Conservation (phyloP, 2,888 invertebrate genomes). For the Sphaerophoria taeniata region DNA sequence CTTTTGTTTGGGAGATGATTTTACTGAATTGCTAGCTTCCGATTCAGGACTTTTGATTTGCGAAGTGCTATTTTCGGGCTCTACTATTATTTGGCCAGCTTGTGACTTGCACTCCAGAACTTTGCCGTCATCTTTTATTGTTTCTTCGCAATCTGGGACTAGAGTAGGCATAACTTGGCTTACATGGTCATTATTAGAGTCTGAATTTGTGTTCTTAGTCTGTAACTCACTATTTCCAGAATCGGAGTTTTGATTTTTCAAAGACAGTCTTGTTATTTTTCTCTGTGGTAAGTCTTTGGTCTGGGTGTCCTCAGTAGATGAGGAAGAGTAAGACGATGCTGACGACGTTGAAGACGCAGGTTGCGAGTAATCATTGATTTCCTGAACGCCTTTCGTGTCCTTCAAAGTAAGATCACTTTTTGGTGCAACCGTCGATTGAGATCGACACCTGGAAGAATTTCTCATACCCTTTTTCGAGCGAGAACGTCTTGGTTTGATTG, state of each 20-base stretch:
- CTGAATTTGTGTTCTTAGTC: not conserved
- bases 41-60: too few relatives aligned
- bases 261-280: constrained; percentile 17
- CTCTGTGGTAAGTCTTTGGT: not conserved
- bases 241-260: not conserved
- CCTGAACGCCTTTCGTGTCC: too few relatives aligned
- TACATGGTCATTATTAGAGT: not conserved
- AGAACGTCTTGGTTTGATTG: not conserved
- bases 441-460: not conserved
- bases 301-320: not conserved
- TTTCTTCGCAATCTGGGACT: too few relatives aligned
- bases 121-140: too few relatives aligned
- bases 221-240: not conserved
- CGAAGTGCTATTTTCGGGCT: too few relatives aligned
- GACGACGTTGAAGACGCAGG: not conserved
- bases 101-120: too few relatives aligned
- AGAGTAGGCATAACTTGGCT: not conserved
- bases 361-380: not conserved
- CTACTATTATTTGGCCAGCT: too few relatives aligned
- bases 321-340: not conserved
- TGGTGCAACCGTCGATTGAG: not conserved
- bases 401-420: not conserved
- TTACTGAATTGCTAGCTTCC: not conserved
- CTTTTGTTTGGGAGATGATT: not conserved
- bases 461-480: not conserved